Percentiles rank a stretch among this genome's conserved stretches.
Evolutionary conservation across 1,140 invertebrate species (phyloP).

Genomic region (Caenorhabditis inopinata): DNA sequence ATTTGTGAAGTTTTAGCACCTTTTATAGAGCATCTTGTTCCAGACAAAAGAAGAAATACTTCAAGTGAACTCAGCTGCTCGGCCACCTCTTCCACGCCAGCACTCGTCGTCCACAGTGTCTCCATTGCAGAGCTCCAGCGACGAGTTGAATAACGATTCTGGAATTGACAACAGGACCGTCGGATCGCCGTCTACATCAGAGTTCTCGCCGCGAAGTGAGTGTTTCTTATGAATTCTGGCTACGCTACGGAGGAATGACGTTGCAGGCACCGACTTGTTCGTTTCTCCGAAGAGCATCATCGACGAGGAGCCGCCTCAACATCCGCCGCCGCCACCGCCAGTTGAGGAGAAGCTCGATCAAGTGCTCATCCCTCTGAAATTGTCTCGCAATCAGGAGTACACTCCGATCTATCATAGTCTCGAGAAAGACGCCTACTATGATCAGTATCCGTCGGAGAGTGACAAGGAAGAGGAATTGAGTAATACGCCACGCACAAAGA

Average conservation of each 20-base stretch:
- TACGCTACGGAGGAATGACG: no score
- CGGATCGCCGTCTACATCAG: slow-evolving; percentile 48
- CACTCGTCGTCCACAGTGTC: slow-evolving; percentile 7
- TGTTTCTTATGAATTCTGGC: no score
- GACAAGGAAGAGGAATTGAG: slow-evolving; percentile 11
- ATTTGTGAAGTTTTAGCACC: no score
- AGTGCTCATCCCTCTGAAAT: slow-evolving; percentile 2
- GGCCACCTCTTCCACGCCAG: slow-evolving; percentile 2
- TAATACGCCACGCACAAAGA: not conserved
- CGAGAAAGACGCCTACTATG: slow-evolving; percentile 2
- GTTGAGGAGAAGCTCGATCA: slow-evolving; percentile 33
- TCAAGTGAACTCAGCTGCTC: not conserved
- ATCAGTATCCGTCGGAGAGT: slow-evolving; percentile 17
- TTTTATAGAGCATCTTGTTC: not conserved
- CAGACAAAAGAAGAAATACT: slow-evolving; percentile 18
- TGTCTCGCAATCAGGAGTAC: slow-evolving; percentile 15
- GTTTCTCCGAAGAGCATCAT: slow-evolving; percentile 33
- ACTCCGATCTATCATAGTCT: slow-evolving; percentile 12
- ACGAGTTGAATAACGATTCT: slow-evolving; percentile 45
- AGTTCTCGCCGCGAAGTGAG: slow-evolving; percentile 47
- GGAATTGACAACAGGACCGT: slow-evolving; percentile 46
- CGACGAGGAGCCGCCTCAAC: slow-evolving; percentile 13
- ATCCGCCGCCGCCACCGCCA: slow-evolving; percentile 39
- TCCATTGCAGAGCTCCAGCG: slow-evolving; percentile 5
- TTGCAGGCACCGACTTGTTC: slow-evolving; percentile 31